phyloP scores from a whole-genome alignment of 2,797 vertebrate genomes.

The Poliocrania exsul region DNA sequence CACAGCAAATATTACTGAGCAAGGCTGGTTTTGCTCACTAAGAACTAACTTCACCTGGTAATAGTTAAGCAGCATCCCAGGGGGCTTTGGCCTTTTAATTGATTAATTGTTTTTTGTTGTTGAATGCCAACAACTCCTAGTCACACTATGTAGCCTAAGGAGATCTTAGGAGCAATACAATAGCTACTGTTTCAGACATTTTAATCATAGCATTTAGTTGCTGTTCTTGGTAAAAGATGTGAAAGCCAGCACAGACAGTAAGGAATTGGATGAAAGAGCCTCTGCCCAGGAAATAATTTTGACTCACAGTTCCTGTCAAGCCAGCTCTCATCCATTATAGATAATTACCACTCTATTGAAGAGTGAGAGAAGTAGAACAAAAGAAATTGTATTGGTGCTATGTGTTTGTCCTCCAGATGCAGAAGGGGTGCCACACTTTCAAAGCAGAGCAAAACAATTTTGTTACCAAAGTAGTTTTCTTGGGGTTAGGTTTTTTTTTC shows the following conservation, averaged over 20 bases:
- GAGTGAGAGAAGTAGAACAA: background rate
- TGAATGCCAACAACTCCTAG: background rate
- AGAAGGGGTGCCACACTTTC: background rate
- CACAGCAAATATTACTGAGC: conserved; percentile 57
- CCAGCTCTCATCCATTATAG: background rate
- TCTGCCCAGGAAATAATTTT: background rate
- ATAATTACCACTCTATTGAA: background rate
- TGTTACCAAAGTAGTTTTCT: background rate
- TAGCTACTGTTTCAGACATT: background rate
- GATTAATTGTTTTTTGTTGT: background rate
- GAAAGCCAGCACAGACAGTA: background rate
- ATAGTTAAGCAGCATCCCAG: background rate
- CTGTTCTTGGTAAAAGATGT: background rate
- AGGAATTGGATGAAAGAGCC: background rate
- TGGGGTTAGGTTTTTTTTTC: fast-evolving
- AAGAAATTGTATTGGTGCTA: background rate
- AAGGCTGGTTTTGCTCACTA: conserved; percentile 67
- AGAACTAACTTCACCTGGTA: conserved; percentile 30
- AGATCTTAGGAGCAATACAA: background rate
- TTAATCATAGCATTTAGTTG: background rate
- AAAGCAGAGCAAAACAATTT: background rate
- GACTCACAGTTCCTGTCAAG: background rate
- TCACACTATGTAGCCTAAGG: background rate
- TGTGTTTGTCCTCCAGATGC: background rate
- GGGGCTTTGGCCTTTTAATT: background rate